Evolutionary conservation across 2,113 vertebrate species (phyloP).

Genomic region (Crotalus tigris): DNA sequence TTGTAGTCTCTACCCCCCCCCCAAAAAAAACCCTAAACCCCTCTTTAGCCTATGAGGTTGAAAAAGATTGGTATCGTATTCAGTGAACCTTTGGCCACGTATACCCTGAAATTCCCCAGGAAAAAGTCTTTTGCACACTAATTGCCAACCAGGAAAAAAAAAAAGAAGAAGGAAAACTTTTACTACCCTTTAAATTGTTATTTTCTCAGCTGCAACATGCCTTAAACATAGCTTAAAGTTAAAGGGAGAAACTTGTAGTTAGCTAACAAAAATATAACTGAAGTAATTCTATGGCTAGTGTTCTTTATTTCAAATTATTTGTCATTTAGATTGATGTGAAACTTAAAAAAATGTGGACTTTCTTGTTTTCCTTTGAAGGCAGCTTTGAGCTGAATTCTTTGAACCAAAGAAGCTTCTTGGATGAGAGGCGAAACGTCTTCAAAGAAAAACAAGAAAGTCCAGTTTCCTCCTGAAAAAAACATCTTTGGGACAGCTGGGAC

Average conservation of each 20-base stretch:
- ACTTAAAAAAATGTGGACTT: neutral
- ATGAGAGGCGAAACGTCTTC: too few relatives aligned
- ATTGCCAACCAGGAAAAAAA: slow-evolving; percentile 49
- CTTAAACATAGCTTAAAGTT: slow-evolving; percentile 50
- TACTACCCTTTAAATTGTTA: slow-evolving; percentile 59
- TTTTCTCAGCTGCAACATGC: slow-evolving; percentile 60
- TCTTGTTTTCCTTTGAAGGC: too few relatives aligned
- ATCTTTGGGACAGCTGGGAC: too few relatives aligned
- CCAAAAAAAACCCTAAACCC: slow-evolving; percentile 30
- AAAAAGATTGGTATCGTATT: slow-evolving; percentile 51
- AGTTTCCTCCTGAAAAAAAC: too few relatives aligned
- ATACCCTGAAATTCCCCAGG: slow-evolving; percentile 46
- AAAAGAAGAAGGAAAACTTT: slow-evolving; percentile 60
- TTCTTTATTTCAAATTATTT: neutral
- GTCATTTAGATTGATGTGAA: neutral
- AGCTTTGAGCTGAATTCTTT: too few relatives aligned
- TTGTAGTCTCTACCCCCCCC: slow-evolving; percentile 36
- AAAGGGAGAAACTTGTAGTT: neutral
- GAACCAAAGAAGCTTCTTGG: too few relatives aligned
- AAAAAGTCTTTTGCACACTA: slow-evolving; percentile 48
- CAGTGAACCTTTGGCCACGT: slow-evolving; percentile 55
- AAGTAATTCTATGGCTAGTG: slow-evolving; percentile 10
- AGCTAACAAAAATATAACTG: slow-evolving; percentile 14
- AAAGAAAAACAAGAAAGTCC: too few relatives aligned
- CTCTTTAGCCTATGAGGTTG: slow-evolving; percentile 14